phyloP scores from a whole-genome alignment of 2,797 vertebrate species.

The Huso huso region DNA sequence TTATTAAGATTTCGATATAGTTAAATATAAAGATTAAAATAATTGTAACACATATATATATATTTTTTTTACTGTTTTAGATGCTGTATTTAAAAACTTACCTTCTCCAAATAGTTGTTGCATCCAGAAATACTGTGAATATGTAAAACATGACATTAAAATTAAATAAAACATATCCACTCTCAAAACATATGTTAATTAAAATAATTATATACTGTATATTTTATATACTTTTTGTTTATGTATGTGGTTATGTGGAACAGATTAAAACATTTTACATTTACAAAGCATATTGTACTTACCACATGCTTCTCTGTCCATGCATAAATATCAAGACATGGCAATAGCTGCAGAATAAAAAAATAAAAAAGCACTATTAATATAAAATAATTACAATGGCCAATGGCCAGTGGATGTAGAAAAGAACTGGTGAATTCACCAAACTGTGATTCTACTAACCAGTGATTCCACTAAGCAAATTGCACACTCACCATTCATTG shows the following conservation, averaged over 20 bases:
- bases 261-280: neutral
- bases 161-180: neutral
- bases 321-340: conserved; percentile 83
- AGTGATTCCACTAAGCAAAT: too few relatives aligned
- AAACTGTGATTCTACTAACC: too few relatives aligned
- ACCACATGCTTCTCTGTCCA: conserved; percentile 98
- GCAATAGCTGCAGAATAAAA: conserved; percentile 76
- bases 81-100: conserved; percentile 39
- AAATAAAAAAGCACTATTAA: conserved; percentile 28
- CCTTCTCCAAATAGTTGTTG: conserved; percentile 84
- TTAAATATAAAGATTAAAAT: too few relatives aligned
- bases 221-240: neutral
- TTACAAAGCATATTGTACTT: conserved; percentile 37
- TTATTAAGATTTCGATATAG: too few relatives aligned
- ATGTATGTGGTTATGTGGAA: neutral
- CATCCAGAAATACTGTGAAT: conserved; percentile 88
- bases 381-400: neutral
- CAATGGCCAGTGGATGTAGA: too few relatives aligned
- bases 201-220: neutral
- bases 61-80: too few relatives aligned
- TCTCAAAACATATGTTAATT: neutral
- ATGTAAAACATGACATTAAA: conserved; percentile 28
- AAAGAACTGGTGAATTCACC: too few relatives aligned
- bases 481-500: too few relatives aligned
- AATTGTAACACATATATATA: too few relatives aligned